These are phyloP conservation scores for Pinctada fucata DNA, from an alignment of 2,888 invertebrate genomes.

Conservation along the genomic window DNA sequence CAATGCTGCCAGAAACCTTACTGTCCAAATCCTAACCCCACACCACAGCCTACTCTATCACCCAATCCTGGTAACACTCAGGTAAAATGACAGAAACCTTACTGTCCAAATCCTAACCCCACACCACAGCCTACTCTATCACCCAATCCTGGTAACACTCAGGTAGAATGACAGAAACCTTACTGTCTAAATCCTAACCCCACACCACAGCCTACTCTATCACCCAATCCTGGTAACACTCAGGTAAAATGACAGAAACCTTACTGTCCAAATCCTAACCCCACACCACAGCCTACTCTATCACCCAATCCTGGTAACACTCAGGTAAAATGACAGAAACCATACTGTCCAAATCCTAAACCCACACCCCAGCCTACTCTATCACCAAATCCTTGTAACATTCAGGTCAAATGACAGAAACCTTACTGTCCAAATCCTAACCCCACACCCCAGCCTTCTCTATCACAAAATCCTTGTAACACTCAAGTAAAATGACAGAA, in stretches of 20 bases:
- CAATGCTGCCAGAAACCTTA: conserved; percentile 55
- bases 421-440: no score
- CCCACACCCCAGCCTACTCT: no score
- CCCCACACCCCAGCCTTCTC: no score
- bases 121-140: conserved; percentile 42
- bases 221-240: conserved; percentile 16
- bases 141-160: conserved; percentile 16
- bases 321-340: no score
- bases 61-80: conserved; percentile 15
- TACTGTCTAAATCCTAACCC: conserved; percentile 49
- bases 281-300: conserved; percentile 44
- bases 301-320: conserved; percentile 16
- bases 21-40: conserved; percentile 51
- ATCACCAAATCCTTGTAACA: no score
- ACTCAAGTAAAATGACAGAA: conserved; percentile 25
- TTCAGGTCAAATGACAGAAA: no score
- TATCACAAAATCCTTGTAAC: no score
- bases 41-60: conserved; percentile 39
- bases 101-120: conserved; percentile 47
- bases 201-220: conserved; percentile 41
- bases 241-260: conserved; percentile 19
- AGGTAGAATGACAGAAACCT: conserved; percentile 48
- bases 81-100: conserved; percentile 19
- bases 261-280: conserved; percentile 48
- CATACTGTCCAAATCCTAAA: no score